phyloP scores from a whole-genome alignment of 2,888 invertebrate genomes.

The Shargacucullia verbasci region DNA sequence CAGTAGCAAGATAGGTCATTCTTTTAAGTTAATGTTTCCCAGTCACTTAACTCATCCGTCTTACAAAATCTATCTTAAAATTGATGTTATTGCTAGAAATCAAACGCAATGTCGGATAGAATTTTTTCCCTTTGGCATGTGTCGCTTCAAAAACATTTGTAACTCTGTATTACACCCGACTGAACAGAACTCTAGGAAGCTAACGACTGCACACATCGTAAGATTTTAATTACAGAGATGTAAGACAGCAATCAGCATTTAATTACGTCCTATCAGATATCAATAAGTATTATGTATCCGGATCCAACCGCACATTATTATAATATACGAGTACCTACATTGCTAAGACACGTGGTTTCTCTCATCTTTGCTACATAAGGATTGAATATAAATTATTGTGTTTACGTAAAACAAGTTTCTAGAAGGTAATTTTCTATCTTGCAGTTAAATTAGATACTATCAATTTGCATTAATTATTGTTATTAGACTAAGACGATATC shows the following conservation, averaged over 20 bases:
- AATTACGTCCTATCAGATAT: conserved; percentile 13
- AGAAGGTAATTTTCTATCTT: conserved; percentile 14
- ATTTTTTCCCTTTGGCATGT: too few relatives aligned
- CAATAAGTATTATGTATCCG: neutral
- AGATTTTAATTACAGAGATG: conserved; percentile 1
- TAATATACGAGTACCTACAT: conserved; percentile 8
- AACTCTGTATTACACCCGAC: too few relatives aligned
- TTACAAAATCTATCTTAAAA: too few relatives aligned
- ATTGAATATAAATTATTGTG: conserved; percentile 7
- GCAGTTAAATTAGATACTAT: conserved; percentile 3
- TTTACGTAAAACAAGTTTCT: conserved; percentile 19
- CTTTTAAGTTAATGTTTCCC: too few relatives aligned
- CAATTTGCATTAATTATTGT: neutral
- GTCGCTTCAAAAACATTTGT: too few relatives aligned
- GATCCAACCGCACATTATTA: conserved; percentile 2
- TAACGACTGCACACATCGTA: too few relatives aligned
- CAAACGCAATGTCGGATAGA: too few relatives aligned
- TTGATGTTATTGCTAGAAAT: too few relatives aligned
- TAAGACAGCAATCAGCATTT: conserved; percentile 12
- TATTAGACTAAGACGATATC: neutral
- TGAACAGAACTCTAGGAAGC: too few relatives aligned
- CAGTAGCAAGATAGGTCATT: too few relatives aligned
- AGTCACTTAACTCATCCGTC: too few relatives aligned
- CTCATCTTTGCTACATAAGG: neutral
- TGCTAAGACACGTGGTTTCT: conserved; percentile 8